Evolutionary conservation across 2,113 vertebrate species (phyloP).

Genomic region (Macheiramphus alcinus): DNA sequence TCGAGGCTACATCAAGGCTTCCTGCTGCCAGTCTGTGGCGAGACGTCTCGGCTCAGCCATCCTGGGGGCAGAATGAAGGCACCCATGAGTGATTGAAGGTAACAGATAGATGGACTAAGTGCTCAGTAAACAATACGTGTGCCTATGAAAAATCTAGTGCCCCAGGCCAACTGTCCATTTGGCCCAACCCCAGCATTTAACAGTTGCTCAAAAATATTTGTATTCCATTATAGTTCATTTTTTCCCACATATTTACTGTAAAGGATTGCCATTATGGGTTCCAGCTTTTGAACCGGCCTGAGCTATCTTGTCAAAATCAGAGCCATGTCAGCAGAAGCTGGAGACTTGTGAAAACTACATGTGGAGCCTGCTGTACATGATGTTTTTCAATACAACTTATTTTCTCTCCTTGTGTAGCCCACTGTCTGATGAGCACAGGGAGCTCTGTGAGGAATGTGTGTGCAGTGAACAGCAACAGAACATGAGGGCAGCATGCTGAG

Average conservation of each 20-base stretch:
- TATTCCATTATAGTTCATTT: neutral
- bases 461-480: neutral
- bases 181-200: constrained; percentile 20
- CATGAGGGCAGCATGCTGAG: neutral
- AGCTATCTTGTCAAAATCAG: neutral
- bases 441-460: neutral
- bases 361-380: neutral
- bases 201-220: constrained; percentile 38
- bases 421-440: neutral
- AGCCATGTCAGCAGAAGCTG: neutral
- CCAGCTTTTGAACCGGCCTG: constrained; percentile 10
- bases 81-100: constrained; percentile 49
- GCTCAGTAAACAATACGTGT: neutral
- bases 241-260: neutral
- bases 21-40: neutral
- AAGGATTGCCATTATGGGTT: neutral
- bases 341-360: neutral
- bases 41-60: neutral
- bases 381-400: neutral
- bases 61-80: constrained; percentile 18
- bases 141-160: neutral
- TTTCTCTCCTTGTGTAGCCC: neutral
- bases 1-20: neutral
- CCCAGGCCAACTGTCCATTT: constrained; percentile 38
- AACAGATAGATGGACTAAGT: constrained; percentile 48